Base-by-base conservation (phyloP, 2,888 invertebrate genomes). In the Selenia dentaria region DNA sequence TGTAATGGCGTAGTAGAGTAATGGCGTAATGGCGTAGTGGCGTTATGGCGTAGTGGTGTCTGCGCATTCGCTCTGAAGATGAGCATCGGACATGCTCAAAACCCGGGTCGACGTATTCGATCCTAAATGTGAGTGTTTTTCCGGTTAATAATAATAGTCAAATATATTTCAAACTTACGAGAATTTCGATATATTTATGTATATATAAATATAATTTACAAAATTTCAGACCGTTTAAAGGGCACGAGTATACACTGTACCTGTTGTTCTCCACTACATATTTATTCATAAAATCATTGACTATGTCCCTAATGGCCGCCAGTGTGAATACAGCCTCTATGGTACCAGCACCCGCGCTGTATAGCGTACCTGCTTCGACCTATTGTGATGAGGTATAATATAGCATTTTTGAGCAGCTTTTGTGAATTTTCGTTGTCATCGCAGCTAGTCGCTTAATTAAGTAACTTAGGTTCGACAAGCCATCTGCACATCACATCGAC, bases 181-280 rank as follows among this genome's bases (percentile, higher is more conserved):
- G n/a, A n/a, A n/a, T n/a, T n/a, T n/a, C n/a, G n/a, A n/a, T n/a
- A n/a, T n/a, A n/a, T n/a, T n/a, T n/a, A n/a, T n/a, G n/a, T n/a
- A n/a, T n/a, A n/a, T n/a, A n/a, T 9, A 29, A 29, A n/a, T 14
- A 14, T 29, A 24, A n/a, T 14, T 29, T 29, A 6, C 6, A 14
- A 2, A n/a, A 35, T 51, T 53, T 31, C 36, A 57, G 57, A 8
- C 9, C 33, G 6, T 18, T 44, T 3, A 5, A 1, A 0, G 63
- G 56, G 0, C 55, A 62, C 31, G 54, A 58, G 5, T 54, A 59
- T 14, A 16, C 63, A 0, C 18, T 91, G 2, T 94, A 94, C 68
- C 91, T 92, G 49, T 80, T 88, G 35, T 92, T 87, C 62, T 94
- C 94, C 0, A 91, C 93, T 41, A 78, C 86, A 18, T 93, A 92